Evolutionary conservation across 2,797 vertebrate species (phyloP).

Genomic region (Ctenopoma kingsleyae): DNA sequence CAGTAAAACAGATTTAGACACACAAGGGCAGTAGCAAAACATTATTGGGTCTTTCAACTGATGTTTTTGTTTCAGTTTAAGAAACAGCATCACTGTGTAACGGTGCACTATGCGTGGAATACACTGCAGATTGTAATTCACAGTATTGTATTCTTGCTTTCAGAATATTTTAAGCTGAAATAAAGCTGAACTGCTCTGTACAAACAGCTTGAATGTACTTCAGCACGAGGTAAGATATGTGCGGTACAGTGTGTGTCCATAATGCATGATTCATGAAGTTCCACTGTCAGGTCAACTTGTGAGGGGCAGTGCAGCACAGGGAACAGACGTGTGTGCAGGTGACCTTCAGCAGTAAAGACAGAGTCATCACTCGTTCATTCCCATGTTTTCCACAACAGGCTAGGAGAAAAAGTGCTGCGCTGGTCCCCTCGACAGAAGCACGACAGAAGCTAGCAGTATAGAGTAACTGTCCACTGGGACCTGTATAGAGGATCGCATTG

Average conservation of each 20-base stretch:
- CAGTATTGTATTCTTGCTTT: conserved; percentile 9
- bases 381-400: conserved; percentile 72
- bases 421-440: conserved; percentile 62
- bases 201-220: conserved; percentile 5
- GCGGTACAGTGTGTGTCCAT: conserved; percentile 36
- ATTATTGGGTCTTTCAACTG: neutral
- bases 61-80: conserved; percentile 14
- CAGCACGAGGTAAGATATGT: conserved; percentile 34
- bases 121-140: conserved; percentile 11
- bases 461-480: conserved; percentile 73
- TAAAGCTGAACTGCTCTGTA: conserved; percentile 6
- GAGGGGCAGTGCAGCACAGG: conserved; percentile 59
- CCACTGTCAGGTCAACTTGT: conserved; percentile 72
- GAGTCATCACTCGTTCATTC: conserved; percentile 73
- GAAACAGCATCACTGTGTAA: conserved; percentile 5
- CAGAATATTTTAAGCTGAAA: conserved; percentile 3
- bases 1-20: conserved; percentile 1
- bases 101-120: conserved; percentile 12
- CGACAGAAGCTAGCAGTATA: conserved; percentile 67
- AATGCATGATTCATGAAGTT: conserved; percentile 78
- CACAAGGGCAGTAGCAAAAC: neutral
- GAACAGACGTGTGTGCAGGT: conserved; percentile 69
- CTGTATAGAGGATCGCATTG: conserved; percentile 75
- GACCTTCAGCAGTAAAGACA: conserved; percentile 80
- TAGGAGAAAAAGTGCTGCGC: conserved; percentile 72